Evolutionary conservation across 2,888 invertebrate genomes (phyloP).

Genomic region (Chalcosyrphus nemorum): DNA sequence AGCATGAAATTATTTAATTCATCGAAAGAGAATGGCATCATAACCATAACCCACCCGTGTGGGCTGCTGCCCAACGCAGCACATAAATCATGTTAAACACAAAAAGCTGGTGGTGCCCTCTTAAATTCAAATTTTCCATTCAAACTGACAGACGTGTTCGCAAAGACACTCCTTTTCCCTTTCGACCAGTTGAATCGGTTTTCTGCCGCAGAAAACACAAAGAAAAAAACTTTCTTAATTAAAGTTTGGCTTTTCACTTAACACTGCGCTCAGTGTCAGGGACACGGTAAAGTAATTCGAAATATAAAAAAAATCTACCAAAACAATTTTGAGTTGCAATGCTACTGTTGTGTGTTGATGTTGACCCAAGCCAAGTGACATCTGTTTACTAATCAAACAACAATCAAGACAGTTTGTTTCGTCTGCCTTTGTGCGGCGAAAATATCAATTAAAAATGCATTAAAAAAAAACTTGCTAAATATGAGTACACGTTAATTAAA

Average conservation of each 20-base stretch:
- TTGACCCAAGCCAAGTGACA: slow-evolving; percentile 1
- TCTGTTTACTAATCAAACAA: not conserved
- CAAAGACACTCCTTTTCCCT: not conserved
- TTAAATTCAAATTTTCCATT: not conserved
- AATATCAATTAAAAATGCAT: slow-evolving; percentile 1
- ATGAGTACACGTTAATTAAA: slow-evolving; percentile 1
- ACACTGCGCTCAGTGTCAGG: not conserved
- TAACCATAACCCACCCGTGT: not conserved
- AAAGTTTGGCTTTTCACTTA: slow-evolving; percentile 26
- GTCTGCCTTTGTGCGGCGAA: not conserved
- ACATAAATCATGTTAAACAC: not conserved
- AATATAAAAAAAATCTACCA: not conserved
- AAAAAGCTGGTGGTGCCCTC: not conserved
- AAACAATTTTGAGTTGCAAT: not conserved
- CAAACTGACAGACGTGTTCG: not conserved
- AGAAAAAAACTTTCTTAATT: slow-evolving; percentile 34
- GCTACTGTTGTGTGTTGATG: too few species aligned
- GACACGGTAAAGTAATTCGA: not conserved
- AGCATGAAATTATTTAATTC: not conserved
- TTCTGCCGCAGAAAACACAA: not conserved
- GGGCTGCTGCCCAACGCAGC: not conserved
- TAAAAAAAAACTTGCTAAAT: not conserved
- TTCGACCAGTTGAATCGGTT: not conserved
- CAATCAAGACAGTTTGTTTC: not conserved
- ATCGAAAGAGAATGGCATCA: not conserved